Evolutionary conservation across 2,888 invertebrate species (phyloP), one percentile per base, ranked within the genome.

Genomic region (Lydus trimaculatus): DNA sequence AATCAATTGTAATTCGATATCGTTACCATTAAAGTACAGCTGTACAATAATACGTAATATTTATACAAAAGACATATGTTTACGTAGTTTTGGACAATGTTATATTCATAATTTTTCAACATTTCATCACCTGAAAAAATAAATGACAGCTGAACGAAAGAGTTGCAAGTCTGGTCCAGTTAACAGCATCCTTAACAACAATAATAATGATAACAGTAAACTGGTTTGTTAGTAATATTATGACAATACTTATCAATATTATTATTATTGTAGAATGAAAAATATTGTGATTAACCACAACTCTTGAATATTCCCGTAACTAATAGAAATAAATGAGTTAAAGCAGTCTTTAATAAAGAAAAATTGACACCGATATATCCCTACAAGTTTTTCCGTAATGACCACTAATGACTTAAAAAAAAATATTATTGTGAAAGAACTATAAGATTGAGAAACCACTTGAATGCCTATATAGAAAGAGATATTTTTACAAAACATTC

Each of bases 61-160:
- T 25, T 8, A 4, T n/a, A 56, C 23, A 56, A 56, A 13, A 56
- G 25, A 56, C 23, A 33, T 28, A 52, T 66, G 33, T 74, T 72
- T 72, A 74, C 71, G 63, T 60, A 71, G 39, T 71, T 69, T 65
- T 70, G 67, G 72, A 52, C 72, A 71, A 66, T 68, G 59, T 58
- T n/a, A 39, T 28, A 58, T 63, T 67, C 63, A 60, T 67, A 61
- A 61, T 48, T 67, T 66, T 33, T 28, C 43, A 28, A 25, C 63
- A 64, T 64, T 64, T 63, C 48, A 72, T 76, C 76, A 78, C 73
- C 78, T 78, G 78, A 72, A 73, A 78, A 78, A 78, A 78, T 75
- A 78, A 74, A 70, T 64, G 72, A 71, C 76, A 76, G 78, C 76
- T 78, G 78, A 73, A 61, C 66, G 61, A 56, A 76, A 74, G 74